Conservation (phyloP, 2,797 vertebrate species). For the Australoheros facetus region DNA sequence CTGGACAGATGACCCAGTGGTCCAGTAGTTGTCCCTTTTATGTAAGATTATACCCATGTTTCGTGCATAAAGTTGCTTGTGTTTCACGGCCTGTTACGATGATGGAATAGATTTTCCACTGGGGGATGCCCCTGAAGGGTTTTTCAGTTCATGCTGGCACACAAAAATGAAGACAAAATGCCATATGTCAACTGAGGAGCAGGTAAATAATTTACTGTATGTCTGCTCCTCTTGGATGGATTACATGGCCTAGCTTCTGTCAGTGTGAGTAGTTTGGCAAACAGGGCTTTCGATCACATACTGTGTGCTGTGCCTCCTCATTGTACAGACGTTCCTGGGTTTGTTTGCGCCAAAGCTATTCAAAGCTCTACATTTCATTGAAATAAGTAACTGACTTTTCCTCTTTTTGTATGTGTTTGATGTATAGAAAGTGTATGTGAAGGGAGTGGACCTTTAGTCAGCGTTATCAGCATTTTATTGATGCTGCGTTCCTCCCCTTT, state of each 20-base stretch:
- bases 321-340: slow-evolving; percentile 8
- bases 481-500: not conserved
- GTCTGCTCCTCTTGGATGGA: slow-evolving; percentile 46
- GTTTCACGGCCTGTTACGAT: slow-evolving; percentile 26
- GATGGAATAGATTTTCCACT: slow-evolving; percentile 28
- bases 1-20: not conserved
- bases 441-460: slow-evolving; percentile 3
- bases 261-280: slow-evolving; percentile 48
- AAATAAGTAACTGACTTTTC: not conserved
- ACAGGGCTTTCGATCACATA: slow-evolving; percentile 37
- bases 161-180: slow-evolving; percentile 36
- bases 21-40: not conserved
- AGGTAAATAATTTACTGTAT: slow-evolving; percentile 61
- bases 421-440: slow-evolving; percentile 3
- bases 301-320: slow-evolving; percentile 48
- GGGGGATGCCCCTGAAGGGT: slow-evolving; percentile 19
- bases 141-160: slow-evolving; percentile 19
- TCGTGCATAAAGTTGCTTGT: not conserved
- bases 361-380: not conserved
- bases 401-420: slow-evolving; percentile 12
- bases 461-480: slow-evolving; percentile 18
- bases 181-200: slow-evolving; percentile 48
- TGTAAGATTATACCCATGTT: not conserved
- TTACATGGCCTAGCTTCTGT: slow-evolving; percentile 44
- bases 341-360: not conserved